Evolutionary conservation across 2,113 vertebrate species (phyloP).

Genomic region (Epinephelus lanceolatus): DNA sequence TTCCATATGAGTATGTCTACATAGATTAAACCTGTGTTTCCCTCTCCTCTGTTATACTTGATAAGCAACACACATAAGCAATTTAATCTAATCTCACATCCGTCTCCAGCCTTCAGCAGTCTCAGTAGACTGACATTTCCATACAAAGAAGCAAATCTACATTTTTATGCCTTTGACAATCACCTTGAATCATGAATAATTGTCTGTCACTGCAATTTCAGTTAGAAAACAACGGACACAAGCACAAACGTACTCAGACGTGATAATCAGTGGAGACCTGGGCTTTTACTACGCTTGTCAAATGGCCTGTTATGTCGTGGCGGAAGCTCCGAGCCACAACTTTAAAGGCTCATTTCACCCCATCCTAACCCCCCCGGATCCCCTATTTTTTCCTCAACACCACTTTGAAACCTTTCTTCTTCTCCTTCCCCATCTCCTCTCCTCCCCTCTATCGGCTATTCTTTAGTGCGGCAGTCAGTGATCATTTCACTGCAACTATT

Average conservation of each 20-base stretch:
- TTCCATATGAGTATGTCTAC: constrained; percentile 21
- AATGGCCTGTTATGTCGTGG: background rate
- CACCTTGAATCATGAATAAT: constrained; percentile 32
- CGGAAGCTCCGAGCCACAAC: background rate
- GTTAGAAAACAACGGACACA: background rate
- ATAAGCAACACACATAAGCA: constrained; percentile 13
- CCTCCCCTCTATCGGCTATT: constrained; percentile 5
- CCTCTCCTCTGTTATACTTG: background rate
- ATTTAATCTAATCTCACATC: constrained; percentile 16
- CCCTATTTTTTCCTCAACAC: background rate
- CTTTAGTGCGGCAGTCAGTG: constrained; percentile 32
- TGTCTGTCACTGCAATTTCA: constrained; percentile 17
- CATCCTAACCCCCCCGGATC: background rate
- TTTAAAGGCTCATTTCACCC: background rate
- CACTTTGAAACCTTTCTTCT: constrained; percentile 1
- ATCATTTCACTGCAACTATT: constrained; percentile 63
- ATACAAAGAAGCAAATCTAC: constrained; percentile 1
- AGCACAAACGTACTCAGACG: background rate
- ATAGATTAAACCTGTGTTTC: background rate
- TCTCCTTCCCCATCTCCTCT: constrained; percentile 1
- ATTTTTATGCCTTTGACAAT: constrained; percentile 33
- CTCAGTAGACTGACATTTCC: constrained; percentile 7
- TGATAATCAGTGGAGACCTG: constrained; percentile 9
- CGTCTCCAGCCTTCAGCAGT: constrained; percentile 14
- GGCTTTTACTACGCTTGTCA: background rate